Evolutionary conservation across 2,113 vertebrate genomes (phyloP), one percentile per base, ranked within the genome.

Genomic region (Empidonax traillii): DNA sequence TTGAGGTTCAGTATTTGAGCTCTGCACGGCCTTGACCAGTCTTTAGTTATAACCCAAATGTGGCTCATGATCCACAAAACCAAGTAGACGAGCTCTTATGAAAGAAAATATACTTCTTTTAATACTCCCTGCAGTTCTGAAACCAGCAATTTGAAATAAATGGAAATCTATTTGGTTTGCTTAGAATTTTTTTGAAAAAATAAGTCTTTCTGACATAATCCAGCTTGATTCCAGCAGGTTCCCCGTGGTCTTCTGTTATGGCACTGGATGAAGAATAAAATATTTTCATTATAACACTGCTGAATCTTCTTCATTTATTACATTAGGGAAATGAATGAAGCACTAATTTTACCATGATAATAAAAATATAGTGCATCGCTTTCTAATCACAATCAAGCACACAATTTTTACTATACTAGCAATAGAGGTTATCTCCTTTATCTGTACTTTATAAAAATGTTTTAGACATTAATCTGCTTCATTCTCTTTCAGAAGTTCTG

Each of bases 381-480:
- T 90, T 63, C 83, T 75, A 52, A 81, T 35, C 65, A 68, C 9
- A 62, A 20, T 52, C 41, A 46, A 55, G 67, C 24, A 55, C 14
- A 30, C 28, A 93, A 13, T 68, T 87, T 79, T 51, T 72, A 17
- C 33, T 63, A 44, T 8, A 51, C 18, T 25, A 44, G 2, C 12
- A 68, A 24, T 5, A 61, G 9, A 30, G 0, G 0, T 46, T 49
- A 17, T 33, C 8, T 47, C 12, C 18, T 9, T 52, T 44, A 67
- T 24, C 15, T 55, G 8, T 63, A 58, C 12, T n/a, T 88, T 52
- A 66, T 92, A 49, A 52, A 52, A 55, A 44, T 33, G 18, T 67
- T 81, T 89, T 25, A 28, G 14, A 47, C 7, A 72, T 82, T 41
- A 27, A 12, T 69, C 49, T 69, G 5, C 7, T 66, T 85, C 7